These are phyloP conservation scores for Otus scops DNA, from an alignment of 2,797 vertebrate genomes.

Conservation along the genomic window DNA sequence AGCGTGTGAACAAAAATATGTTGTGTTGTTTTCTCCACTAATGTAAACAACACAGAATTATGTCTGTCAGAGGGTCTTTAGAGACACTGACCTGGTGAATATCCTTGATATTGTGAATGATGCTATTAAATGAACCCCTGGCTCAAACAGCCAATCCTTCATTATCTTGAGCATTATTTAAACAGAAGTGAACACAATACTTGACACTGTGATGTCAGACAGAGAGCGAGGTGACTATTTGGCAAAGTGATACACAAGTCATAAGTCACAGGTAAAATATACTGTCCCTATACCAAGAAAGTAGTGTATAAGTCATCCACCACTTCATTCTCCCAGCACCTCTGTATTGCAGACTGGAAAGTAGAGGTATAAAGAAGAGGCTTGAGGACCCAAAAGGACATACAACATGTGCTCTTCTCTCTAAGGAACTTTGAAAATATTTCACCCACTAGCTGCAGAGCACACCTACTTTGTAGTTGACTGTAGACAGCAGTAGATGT, in stretches of 20 bases:
- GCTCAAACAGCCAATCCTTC: background rate
- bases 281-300: background rate
- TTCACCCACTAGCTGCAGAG: background rate
- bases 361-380: background rate
- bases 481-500: background rate
- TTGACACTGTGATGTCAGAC: background rate
- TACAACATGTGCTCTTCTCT: rapidly evolving
- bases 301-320: background rate
- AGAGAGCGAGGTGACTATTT: background rate
- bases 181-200: background rate
- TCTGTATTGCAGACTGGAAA: background rate
- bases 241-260: background rate
- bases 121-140: background rate
- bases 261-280: background rate
- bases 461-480: background rate
- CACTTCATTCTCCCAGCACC: background rate
- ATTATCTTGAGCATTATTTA: background rate
- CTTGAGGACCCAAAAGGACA: background rate
- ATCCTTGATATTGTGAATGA: background rate
- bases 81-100: background rate
- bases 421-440: background rate
- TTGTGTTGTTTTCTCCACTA: background rate
- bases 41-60: background rate
- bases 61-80: background rate
- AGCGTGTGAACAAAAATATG: background rate